Evolutionary conservation across 2,113 vertebrate genomes (phyloP).

Genomic region (Machaerirhynchus nigripectus): DNA sequence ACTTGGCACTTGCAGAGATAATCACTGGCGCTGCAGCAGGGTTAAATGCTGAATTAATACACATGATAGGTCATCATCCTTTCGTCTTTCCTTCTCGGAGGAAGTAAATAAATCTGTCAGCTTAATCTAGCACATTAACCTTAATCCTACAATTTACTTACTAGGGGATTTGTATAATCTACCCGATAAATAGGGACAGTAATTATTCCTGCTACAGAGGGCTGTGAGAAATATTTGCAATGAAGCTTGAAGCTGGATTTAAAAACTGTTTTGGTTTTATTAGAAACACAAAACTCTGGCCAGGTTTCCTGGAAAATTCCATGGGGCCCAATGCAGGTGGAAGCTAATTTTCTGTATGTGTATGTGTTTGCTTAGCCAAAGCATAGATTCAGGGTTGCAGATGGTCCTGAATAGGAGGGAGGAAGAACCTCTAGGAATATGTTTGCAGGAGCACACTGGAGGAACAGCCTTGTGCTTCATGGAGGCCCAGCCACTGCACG

Average conservation of each 20-base stretch:
- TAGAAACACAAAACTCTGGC: constrained; percentile 34
- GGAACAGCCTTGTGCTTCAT: background rate
- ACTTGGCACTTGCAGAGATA: constrained; percentile 6
- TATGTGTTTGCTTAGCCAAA: background rate
- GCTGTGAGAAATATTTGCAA: constrained; percentile 27
- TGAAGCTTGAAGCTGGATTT: constrained; percentile 31
- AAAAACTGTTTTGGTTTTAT: constrained; percentile 38
- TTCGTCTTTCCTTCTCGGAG: background rate
- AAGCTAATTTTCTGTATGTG: background rate
- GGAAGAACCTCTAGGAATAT: background rate
- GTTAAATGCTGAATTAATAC: constrained; percentile 34
- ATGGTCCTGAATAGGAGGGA: accelerated
- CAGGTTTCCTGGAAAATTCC: constrained; percentile 51
- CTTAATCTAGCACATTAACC: constrained; percentile 54
- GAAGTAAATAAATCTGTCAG: constrained; percentile 58
- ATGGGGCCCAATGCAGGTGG: background rate
- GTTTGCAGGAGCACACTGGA: background rate
- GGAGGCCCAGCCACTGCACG: background rate
- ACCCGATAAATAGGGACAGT: constrained; percentile 45
- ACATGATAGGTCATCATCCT: background rate
- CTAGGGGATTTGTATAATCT: constrained; percentile 57
- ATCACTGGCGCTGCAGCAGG: background rate
- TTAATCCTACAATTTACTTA: constrained; percentile 66
- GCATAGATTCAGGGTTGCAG: background rate
- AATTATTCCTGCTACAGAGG: constrained; percentile 46